A percentile compares a stretch with the other conserved stretches of the same genome.
These are phyloP conservation scores for Drosophila burlai DNA, from an alignment of 1,140 invertebrate genomes.

Conservation along the genomic window DNA sequence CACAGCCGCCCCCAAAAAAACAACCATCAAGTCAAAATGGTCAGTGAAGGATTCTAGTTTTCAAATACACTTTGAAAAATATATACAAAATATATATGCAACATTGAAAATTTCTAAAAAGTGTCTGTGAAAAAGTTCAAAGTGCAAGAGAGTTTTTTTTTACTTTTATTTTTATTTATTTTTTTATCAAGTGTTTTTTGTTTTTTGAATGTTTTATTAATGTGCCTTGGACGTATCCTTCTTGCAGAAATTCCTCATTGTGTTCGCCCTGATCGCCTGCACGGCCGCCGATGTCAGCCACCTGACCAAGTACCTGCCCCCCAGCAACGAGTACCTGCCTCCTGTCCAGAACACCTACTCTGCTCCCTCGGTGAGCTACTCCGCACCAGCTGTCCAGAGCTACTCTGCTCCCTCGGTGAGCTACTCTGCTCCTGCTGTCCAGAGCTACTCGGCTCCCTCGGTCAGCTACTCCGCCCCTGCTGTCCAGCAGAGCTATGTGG, in stretches of 20 bases:
- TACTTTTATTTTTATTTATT: constrained; percentile 10
- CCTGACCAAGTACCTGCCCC: constrained; percentile 69
- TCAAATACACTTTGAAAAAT: not conserved
- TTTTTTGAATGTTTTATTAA: not conserved
- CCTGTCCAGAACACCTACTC: constrained; percentile 46
- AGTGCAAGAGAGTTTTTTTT: not conserved
- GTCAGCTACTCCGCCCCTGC: constrained; percentile 38
- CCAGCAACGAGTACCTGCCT: constrained; percentile 72
- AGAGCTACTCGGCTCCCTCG: too few species aligned
- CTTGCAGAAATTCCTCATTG: constrained; percentile 82
- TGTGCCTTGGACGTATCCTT: constrained; percentile 33
- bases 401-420: constrained; percentile 54
- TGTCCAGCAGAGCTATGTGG: too few species aligned
- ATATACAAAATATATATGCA: not conserved
- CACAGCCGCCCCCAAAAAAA: constrained; percentile 54
- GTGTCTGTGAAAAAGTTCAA: not conserved
- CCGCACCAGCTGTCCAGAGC: constrained; percentile 47
- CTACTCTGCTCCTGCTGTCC: constrained; percentile 19
- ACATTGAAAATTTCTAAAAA: not conserved
- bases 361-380: constrained; percentile 50
- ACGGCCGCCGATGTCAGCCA: constrained; percentile 82
- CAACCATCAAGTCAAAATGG: constrained; percentile 62
- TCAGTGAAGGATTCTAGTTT: constrained; percentile 52
- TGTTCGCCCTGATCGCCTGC: constrained; percentile 76
- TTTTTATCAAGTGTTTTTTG: constrained; percentile 20